Evolutionary conservation across 2,113 vertebrate genomes (phyloP).

Genomic region (Canis aureus): DNA sequence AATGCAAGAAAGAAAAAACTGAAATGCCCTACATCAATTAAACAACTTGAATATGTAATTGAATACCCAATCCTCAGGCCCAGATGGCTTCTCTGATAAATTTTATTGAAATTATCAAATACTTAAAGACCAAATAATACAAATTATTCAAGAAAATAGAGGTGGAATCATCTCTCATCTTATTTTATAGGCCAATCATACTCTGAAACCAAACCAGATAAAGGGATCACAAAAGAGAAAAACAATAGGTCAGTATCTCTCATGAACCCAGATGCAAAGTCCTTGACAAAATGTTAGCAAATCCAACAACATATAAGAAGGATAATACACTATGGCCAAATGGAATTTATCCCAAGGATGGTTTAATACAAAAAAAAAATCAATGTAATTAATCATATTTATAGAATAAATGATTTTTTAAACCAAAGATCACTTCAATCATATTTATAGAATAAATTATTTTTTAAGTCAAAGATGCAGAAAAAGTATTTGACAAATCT

Average conservation of each 20-base stretch:
- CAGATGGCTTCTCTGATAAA: neutral
- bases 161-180: neutral
- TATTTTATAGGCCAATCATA: constrained; percentile 5
- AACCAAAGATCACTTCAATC: neutral
- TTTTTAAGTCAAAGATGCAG: neutral
- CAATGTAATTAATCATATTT: neutral
- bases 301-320: neutral
- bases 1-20: neutral
- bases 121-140: neutral
- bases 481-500: neutral
- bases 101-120: neutral
- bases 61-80: neutral
- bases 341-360: neutral
- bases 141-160: constrained; percentile 45
- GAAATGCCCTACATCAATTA: neutral
- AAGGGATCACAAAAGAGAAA: neutral
- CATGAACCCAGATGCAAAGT: neutral
- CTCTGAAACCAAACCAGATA: neutral
- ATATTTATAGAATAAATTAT: neutral
- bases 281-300: neutral
- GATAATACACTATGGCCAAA: neutral
- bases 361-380: neutral
- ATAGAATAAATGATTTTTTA: neutral
- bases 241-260: neutral
- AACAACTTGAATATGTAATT: neutral